Percentiles rank a stretch among this genome's conserved stretches.
Evolutionary conservation across 30 jellyfish, hydroid and myxozoan genomes (phyloP).

Genomic region (Turritopsis rubra): DNA sequence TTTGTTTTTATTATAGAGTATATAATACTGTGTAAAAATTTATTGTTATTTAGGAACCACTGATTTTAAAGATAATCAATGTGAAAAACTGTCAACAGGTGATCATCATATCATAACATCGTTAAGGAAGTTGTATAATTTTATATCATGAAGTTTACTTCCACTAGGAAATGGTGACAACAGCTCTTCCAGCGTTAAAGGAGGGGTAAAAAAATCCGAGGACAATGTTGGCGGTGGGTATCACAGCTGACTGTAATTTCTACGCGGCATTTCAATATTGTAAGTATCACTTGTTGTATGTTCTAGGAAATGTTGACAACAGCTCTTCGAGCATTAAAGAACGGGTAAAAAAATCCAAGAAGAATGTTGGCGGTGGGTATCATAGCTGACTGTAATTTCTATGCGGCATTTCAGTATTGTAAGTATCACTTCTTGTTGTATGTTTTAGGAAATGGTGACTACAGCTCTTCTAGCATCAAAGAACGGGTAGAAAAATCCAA

Average conservation of each 20-base stretch:
- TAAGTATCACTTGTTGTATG: not conserved
- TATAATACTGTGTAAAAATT: not conserved
- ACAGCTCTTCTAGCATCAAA: not conserved
- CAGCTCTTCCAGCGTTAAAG: not conserved
- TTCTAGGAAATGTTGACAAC: not conserved
- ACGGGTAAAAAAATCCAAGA: not conserved
- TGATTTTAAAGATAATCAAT: not conserved
- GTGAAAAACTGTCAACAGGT: not conserved
- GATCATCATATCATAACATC: not conserved
- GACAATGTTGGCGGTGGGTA: not conserved
- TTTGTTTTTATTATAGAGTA: not conserved
- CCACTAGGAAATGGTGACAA: not conserved
- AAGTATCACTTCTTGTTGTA: not conserved
- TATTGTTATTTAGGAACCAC: not conserved
- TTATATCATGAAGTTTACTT: not conserved
- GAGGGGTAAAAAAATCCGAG: not conserved
- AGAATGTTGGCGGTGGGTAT: not conserved
- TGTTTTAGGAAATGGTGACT: not conserved
- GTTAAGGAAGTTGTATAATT: not conserved
- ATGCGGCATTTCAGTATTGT: not conserved
- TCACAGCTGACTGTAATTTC: not conserved
- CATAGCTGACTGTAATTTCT: not conserved
- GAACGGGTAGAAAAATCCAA: not conserved
- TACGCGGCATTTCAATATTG: not conserved
- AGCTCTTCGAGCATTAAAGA: not conserved